Base-by-base conservation (phyloP, 2,113 vertebrate species). In the Phyllostomus hastatus region DNA sequence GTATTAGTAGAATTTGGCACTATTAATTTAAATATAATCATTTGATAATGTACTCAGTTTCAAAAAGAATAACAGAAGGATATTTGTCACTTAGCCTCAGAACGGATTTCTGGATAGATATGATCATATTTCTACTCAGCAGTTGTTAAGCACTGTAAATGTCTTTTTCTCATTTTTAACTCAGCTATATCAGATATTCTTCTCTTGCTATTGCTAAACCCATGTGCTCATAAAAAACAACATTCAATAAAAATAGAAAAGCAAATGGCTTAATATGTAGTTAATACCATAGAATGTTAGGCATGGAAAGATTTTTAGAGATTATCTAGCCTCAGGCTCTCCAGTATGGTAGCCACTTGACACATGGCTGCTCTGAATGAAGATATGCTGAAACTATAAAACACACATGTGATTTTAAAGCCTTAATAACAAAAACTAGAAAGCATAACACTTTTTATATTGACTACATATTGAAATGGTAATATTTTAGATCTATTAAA, bases 21-120 rank as follows among this genome's bases (percentile, higher is more conserved):
- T 83, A 1, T 81, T 91, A 64, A 96, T 82, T 92, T 95, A 95
- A 93, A 90, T 80, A 76, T 50, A 73, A 93, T 88, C 19, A 79
- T 57, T 52, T 54, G 50, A 43, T 67, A 90, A 85, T 81, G 4
- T 41, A 85, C 73, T 88, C 35, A n/a, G 28, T 88, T 86, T 31
- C n/a, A 11, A 70, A 84, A 88, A 75, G 41, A 69, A 38, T 69
- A 90, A 85, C 46, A 92, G 52, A 88, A 52, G 48, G 57, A 72
- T 50, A 69, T 94, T 96, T 94, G 76, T 88, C 72, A 88, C 41
- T 94, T 88, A 78, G 81, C 4, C 11, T 96, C 72, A 82, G 85
- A 94, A 73, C 88, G 67, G 59, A 95, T 90, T 95, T 67, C 79
- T 92, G 43, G 78, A 91, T 88, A 95, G 76, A 96, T 81, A 88